A percentile compares a stretch with the other conserved stretches of the same genome.
These are phyloP conservation scores for Diorhabda carinulata DNA, from an alignment of 1,140 invertebrate genomes.

Conservation along the genomic window DNA sequence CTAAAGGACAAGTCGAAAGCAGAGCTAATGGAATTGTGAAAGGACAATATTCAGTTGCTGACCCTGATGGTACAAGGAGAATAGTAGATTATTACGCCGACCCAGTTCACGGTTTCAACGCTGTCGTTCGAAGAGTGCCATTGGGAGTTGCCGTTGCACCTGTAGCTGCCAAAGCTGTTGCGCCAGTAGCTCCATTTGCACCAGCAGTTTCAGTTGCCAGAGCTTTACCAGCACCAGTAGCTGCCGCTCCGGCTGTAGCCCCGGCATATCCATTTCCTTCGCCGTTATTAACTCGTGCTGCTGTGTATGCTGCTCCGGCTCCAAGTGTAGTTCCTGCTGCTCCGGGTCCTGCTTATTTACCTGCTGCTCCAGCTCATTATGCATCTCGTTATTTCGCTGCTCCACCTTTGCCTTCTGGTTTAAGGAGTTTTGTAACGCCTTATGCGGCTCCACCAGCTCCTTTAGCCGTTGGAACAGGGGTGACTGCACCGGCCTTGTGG, in stretches of 20 bases:
- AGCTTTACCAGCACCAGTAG: constrained; percentile 35
- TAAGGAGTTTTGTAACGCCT: constrained; percentile 14
- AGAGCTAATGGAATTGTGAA: constrained; percentile 25
- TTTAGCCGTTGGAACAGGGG: constrained; percentile 11
- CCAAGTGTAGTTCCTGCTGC: constrained; percentile 3
- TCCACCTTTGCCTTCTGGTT: constrained; percentile 6
- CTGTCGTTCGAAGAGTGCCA: constrained; percentile 47
- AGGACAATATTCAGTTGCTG: constrained; percentile 57
- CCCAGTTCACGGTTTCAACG: constrained; percentile 53
- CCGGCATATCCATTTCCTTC: constrained; percentile 18
- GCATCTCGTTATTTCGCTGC: constrained; percentile 8
- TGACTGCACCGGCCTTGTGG: constrained; percentile 4
- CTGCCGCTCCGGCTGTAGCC: constrained; percentile 39
- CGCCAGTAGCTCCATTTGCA: constrained; percentile 32
- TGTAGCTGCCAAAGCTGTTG: constrained; percentile 44
- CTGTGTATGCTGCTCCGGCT: constrained; percentile 8
- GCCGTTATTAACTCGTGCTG: constrained; percentile 20
- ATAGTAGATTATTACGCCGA: constrained; percentile 64
- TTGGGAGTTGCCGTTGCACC: constrained; percentile 35
- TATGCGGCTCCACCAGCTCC: constrained; percentile 8
- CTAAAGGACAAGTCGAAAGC: constrained; percentile 54
- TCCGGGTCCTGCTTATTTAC: neutral
- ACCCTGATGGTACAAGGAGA: constrained; percentile 57
- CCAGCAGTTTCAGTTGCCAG: constrained; percentile 23
- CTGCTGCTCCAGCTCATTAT: neutral